A percentile compares a stretch with the other conserved stretches of the same genome.
These are phyloP conservation scores for Papilio demoleus DNA, from an alignment of 2,888 invertebrate species.

Conservation along the genomic window DNA sequence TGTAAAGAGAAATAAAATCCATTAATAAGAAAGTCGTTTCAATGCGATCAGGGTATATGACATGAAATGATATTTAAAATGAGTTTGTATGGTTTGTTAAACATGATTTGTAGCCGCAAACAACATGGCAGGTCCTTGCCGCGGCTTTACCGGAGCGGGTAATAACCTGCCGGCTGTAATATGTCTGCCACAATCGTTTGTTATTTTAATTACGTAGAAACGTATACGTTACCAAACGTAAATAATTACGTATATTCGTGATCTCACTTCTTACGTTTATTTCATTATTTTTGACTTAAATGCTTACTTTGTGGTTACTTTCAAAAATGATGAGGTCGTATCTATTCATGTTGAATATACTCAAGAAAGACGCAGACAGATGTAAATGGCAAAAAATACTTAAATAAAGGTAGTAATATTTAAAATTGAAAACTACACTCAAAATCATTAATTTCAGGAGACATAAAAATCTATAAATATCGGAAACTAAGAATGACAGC, in stretches of 20 bases:
- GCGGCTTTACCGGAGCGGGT: conserved; percentile 58
- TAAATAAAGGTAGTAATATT: background rate
- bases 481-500: too few species aligned
- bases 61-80: conserved; percentile 41
- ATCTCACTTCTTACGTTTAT: background rate
- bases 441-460: too few species aligned
- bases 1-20: background rate
- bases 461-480: too few species aligned
- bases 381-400: background rate
- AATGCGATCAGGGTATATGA: conserved; percentile 13
- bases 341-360: background rate
- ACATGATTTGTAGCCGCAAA: conserved; percentile 47
- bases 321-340: background rate
- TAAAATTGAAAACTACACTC: background rate
- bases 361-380: background rate
- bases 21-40: background rate
- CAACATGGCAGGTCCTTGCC: conserved; percentile 50
- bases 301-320: background rate
- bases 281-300: background rate
- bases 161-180: conserved; percentile 49
- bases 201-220: conserved; percentile 25
- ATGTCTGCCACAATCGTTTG: conserved; percentile 23
- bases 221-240: conserved; percentile 7
- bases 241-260: background rate
- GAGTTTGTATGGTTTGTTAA: conserved; percentile 37